A percentile compares a stretch with the other conserved stretches of the same genome.
phyloP scores from a whole-genome alignment of 1,140 invertebrate genomes.

The Halesus radiatus region DNA sequence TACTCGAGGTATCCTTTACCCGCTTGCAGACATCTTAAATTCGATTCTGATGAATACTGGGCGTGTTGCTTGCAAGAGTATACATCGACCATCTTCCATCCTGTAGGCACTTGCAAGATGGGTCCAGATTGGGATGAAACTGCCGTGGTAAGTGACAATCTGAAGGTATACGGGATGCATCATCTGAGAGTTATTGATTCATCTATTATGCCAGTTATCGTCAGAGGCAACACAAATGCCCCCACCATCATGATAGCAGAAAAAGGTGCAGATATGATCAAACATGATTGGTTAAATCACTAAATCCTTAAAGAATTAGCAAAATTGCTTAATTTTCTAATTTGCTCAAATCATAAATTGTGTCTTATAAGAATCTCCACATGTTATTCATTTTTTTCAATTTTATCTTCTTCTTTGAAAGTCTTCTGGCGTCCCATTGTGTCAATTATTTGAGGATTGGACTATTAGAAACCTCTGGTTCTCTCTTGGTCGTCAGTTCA shows the following conservation, averaged over 20 bases:
- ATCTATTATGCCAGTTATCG: constrained; percentile 77
- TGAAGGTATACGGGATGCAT: constrained; percentile 78
- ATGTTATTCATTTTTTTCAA: no score
- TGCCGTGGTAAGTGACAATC: constrained; percentile 77
- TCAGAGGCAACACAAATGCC: constrained; percentile 76
- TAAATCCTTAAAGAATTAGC: neutral
- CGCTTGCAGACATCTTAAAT: constrained; percentile 73
- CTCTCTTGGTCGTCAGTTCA: no score
- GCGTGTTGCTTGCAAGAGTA: constrained; percentile 77
- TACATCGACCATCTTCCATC: constrained; percentile 81
- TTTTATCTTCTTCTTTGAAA: no score
- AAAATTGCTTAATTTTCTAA: no score
- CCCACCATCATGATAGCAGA: constrained; percentile 80
- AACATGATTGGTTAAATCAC: constrained; percentile 66
- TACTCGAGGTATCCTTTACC: constrained; percentile 73
- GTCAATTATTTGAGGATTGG: no score
- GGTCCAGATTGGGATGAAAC: constrained; percentile 74
- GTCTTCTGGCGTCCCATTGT: no score
- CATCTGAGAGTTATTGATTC: constrained; percentile 80
- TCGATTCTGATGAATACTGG: constrained; percentile 80
- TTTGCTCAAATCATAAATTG: no score
- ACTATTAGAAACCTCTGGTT: no score
- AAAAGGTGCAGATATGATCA: constrained; percentile 77
- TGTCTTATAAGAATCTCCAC: no score
- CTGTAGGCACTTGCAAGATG: constrained; percentile 87